These are phyloP conservation scores for Pomacea maculata DNA, from an alignment of 1,140 invertebrate genomes.

Conservation along the genomic window DNA sequence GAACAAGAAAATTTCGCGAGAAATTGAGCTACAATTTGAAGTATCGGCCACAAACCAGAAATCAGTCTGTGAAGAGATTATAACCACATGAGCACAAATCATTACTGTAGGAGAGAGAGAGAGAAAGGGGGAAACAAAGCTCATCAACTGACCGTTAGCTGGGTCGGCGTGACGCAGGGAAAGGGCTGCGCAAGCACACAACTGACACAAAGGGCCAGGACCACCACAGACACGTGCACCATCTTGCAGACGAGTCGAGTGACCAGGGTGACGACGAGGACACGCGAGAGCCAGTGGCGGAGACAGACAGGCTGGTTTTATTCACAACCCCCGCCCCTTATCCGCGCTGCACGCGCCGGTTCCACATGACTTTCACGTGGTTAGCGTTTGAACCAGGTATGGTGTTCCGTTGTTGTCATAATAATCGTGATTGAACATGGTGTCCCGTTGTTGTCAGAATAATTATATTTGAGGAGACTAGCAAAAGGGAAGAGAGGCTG, in stretches of 20 bases:
- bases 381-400: background rate
- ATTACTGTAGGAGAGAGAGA: too few relatives aligned
- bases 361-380: background rate
- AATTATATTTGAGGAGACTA: background rate
- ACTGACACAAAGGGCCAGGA: background rate
- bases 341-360: background rate
- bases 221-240: background rate
- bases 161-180: constrained; percentile 15
- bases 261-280: background rate
- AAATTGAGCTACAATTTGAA: too few relatives aligned
- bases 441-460: constrained; percentile 1
- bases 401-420: background rate
- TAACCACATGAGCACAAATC: too few relatives aligned
- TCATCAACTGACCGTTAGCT: constrained; percentile 19
- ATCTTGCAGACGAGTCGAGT: background rate
- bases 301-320: background rate
- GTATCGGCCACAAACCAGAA: too few relatives aligned
- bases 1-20: too few relatives aligned
- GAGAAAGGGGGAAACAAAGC: too few relatives aligned
- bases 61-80: too few relatives aligned
- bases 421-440: background rate
- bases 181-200: constrained; percentile 8
- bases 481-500: background rate
- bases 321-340: background rate
- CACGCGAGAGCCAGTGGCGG: background rate